Evolutionary conservation across 2,113 vertebrate genomes (phyloP).

Genomic region (Regulus satrapa): DNA sequence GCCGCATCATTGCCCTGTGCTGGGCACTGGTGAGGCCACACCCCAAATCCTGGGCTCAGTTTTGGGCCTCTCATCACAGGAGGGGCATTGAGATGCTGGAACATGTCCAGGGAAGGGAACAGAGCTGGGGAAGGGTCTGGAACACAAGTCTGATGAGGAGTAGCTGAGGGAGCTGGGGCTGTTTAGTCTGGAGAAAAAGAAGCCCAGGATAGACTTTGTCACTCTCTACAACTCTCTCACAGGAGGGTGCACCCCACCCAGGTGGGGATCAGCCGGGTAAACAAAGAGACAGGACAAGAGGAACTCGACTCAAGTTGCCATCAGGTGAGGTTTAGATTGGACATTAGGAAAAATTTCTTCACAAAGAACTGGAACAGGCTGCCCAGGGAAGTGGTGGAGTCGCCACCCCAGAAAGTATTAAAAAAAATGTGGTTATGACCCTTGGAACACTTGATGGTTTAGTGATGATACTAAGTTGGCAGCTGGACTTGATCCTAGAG

Average conservation of each 20-base stretch:
- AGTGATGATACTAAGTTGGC: too few relatives aligned
- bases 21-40: background rate
- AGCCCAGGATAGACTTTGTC: accelerated
- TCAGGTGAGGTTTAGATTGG: background rate
- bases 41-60: background rate
- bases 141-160: background rate
- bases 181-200: background rate
- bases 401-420: background rate
- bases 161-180: background rate
- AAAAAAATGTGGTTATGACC: background rate
- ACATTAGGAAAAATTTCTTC: background rate
- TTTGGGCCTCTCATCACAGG: background rate
- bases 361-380: background rate
- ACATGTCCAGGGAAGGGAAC: accelerated
- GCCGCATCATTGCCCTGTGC: background rate
- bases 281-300: background rate
- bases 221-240: background rate
- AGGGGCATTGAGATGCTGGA: background rate
- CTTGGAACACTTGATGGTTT: background rate
- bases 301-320: background rate
- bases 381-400: background rate
- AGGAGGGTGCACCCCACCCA: background rate
- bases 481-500: background rate
- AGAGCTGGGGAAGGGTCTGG: background rate
- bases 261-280: background rate